A percentile compares a stretch with the other conserved stretches of the same genome.
These are phyloP conservation scores for Lasioglossum vierecki DNA, from an alignment of 2,888 invertebrate species.

Conservation along the genomic window DNA sequence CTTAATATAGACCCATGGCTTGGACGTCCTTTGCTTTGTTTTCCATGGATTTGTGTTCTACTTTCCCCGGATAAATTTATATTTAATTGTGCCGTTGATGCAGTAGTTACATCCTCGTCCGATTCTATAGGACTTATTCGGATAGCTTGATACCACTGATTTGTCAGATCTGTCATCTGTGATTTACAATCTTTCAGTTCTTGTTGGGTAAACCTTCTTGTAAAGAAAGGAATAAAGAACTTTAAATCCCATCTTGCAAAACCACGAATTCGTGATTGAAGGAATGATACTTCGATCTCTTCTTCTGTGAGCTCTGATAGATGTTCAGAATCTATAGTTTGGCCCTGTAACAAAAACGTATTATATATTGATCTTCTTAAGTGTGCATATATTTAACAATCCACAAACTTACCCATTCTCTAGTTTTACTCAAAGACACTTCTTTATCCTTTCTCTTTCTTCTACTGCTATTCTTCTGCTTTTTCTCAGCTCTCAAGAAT, in stretches of 20 bases:
- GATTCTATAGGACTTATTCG: constrained; percentile 94
- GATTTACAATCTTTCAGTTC: constrained; percentile 98
- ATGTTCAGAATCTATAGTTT: constrained; percentile 96
- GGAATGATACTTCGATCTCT: constrained; percentile 94
- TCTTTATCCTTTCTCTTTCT: constrained; percentile 90
- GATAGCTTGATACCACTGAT: constrained; percentile 99
- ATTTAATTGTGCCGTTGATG: constrained; percentile 80
- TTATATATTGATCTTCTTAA: not conserved
- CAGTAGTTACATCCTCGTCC: constrained; percentile 88
- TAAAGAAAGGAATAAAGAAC: constrained; percentile 98
- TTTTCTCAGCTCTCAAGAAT: constrained; percentile 91
- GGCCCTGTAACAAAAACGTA: constrained; percentile 86
- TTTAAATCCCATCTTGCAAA: constrained; percentile 96
- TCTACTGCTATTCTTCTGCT: constrained; percentile 85
- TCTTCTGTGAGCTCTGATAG: constrained; percentile 97
- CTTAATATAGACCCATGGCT: constrained; percentile 82
- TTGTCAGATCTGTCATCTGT: constrained; percentile 97
- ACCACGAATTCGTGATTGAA: constrained; percentile 92
- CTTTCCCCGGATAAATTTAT: constrained; percentile 69
- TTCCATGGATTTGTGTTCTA: constrained; percentile 67
- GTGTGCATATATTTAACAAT: not conserved
- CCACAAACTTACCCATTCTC: constrained; percentile 91
- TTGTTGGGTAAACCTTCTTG: constrained; percentile 96
- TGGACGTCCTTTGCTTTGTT: constrained; percentile 74
- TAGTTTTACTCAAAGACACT: constrained; percentile 97